Conservation (phyloP, 1,140 invertebrate genomes). For the roundworm (Caenorhabditis elegans) region WBcel235 BX284602.5:11679001-11679500, state of each 20-base stretch:
- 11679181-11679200: neutral
- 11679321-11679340: conserved; percentile 59
- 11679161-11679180: conserved; percentile 33
- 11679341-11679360: conserved; percentile 49
- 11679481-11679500: conserved; percentile 79
- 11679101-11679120: neutral
- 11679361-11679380: conserved; percentile 46
- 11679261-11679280: neutral
- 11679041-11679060: conserved; percentile 33
- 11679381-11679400: conserved; percentile 27
- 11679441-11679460: conserved; percentile 88
- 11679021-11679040: conserved; percentile 37
- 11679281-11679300: conserved; percentile 50
- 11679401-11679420: neutral
- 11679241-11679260: conserved; percentile 12
- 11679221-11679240: conserved; percentile 1
- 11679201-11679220: conserved; percentile 48
- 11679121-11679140: conserved; percentile 7
- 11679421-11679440: conserved; percentile 20
- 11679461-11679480: conserved; percentile 81
- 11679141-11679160: conserved; percentile 20
- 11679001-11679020: conserved; percentile 37
- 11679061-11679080: neutral
- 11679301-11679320: conserved; percentile 63
- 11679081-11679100: neutral